Evolutionary conservation across 2,113 vertebrate species (phyloP).

Genomic region (Rostratula benghalensis): DNA sequence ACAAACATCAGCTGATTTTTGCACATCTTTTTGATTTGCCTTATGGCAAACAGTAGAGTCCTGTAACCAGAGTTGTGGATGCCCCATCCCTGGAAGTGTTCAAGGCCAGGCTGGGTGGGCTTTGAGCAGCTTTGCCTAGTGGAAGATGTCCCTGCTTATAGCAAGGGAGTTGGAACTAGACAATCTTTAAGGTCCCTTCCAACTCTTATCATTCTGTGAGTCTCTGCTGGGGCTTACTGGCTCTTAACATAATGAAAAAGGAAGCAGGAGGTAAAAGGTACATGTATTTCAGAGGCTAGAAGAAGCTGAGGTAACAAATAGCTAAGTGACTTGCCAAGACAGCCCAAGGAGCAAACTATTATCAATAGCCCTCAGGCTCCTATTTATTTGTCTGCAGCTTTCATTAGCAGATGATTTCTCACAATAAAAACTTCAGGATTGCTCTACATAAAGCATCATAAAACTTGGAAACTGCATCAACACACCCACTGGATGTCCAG

Average conservation of each 20-base stretch:
- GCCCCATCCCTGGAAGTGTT: background rate
- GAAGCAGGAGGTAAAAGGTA: background rate
- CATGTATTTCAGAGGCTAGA: background rate
- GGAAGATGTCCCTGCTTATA: background rate
- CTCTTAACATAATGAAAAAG: background rate
- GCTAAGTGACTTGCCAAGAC: background rate
- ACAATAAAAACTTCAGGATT: background rate
- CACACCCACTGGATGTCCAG: background rate
- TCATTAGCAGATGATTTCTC: background rate
- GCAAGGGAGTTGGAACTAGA: background rate
- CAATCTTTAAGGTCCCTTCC: background rate
- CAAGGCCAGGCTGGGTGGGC: background rate
- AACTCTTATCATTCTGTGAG: background rate
- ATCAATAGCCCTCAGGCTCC: background rate
- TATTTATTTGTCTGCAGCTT: background rate
- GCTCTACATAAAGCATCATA: background rate
- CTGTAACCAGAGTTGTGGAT: background rate
- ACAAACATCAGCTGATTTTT: conserved; percentile 26
- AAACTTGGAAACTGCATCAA: background rate
- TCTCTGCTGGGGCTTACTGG: background rate
- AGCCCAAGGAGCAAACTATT: background rate
- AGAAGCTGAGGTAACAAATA: background rate
- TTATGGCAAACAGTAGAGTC: background rate
- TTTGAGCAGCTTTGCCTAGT: background rate
- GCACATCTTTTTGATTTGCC: background rate